phyloP scores from a whole-genome alignment of 2,797 vertebrate genomes.

The Selene dorsalis region DNA sequence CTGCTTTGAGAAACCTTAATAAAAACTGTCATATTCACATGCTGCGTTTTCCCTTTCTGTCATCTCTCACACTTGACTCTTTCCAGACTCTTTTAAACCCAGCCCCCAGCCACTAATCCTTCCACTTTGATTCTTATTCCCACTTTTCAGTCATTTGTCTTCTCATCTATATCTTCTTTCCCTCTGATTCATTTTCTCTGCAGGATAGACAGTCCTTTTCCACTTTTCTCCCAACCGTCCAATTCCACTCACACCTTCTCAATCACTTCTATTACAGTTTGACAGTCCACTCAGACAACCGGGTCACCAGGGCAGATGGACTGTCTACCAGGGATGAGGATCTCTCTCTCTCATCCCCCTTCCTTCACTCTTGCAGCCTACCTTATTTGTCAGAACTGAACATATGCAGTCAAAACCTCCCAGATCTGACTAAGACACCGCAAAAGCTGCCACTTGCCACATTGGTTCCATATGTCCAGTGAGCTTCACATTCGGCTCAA shows the following conservation, averaged over 20 bases:
- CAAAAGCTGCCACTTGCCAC: conserved; percentile 19
- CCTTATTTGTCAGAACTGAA: conserved; percentile 36
- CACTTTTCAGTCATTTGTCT: conserved; percentile 45
- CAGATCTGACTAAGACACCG: conserved; percentile 12
- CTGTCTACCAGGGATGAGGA: conserved; percentile 32
- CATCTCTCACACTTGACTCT: conserved; percentile 20
- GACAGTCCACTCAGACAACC: conserved; percentile 66
- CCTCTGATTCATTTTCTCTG: conserved; percentile 23
- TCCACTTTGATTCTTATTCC: background rate
- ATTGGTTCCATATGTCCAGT: conserved; percentile 27
- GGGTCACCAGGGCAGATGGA: conserved; percentile 40
- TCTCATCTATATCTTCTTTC: conserved; percentile 13
- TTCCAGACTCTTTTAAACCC: conserved; percentile 5
- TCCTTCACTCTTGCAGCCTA: conserved; percentile 14
- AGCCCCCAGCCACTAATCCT: conserved; percentile 12
- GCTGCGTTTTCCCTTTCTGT: background rate
- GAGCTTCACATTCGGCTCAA: conserved; percentile 26
- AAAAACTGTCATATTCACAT: conserved; percentile 27
- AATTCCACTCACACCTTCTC: conserved; percentile 40
- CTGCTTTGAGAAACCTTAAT: conserved; percentile 6
- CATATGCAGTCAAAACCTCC: conserved; percentile 24
- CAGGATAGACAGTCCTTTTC: conserved; percentile 14
- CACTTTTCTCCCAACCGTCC: conserved; percentile 9
- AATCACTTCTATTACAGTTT: conserved; percentile 56
- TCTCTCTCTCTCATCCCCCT: conserved; percentile 18